These are phyloP conservation scores for Pyrochroa serraticornis DNA, from an alignment of 2,888 invertebrate genomes.

Conservation along the genomic window DNA sequence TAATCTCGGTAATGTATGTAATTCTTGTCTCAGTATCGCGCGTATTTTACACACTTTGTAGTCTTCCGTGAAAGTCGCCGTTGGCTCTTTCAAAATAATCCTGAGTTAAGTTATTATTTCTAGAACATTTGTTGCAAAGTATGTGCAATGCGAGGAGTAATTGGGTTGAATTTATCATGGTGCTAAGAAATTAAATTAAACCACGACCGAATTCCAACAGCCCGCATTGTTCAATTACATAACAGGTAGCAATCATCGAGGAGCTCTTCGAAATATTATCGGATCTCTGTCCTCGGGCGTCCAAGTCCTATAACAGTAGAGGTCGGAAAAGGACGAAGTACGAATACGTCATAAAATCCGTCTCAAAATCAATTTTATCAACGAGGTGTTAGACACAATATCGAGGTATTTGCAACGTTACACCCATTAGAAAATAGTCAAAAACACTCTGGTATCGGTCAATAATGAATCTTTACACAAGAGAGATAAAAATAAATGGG, in stretches of 20 bases:
- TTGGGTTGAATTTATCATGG: slow-evolving; percentile 2
- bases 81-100: slow-evolving; percentile 49
- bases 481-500: too few species aligned
- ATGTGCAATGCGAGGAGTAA: slow-evolving; percentile 21
- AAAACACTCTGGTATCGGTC: too few species aligned
- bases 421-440: too few species aligned
- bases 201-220: not conserved
- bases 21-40: slow-evolving; percentile 34
- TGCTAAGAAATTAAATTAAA: slow-evolving; percentile 3
- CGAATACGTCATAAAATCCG: too few species aligned
- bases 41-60: slow-evolving; percentile 38
- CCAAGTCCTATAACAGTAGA: too few species aligned
- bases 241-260: slow-evolving; percentile 8
- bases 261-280: not conserved
- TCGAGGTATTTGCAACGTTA: too few species aligned
- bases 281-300: not conserved
- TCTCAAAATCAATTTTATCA: too few species aligned
- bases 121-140: slow-evolving; percentile 30
- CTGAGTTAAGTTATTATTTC: slow-evolving; percentile 41
- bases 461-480: too few species aligned
- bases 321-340: too few species aligned
- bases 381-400: too few species aligned
- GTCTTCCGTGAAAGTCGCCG: slow-evolving; percentile 50
- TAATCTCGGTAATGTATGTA: slow-evolving; percentile 41
- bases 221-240: slow-evolving; percentile 7